phyloP scores from a whole-genome alignment of 2,113 vertebrate species.

The Martes martes region DNA sequence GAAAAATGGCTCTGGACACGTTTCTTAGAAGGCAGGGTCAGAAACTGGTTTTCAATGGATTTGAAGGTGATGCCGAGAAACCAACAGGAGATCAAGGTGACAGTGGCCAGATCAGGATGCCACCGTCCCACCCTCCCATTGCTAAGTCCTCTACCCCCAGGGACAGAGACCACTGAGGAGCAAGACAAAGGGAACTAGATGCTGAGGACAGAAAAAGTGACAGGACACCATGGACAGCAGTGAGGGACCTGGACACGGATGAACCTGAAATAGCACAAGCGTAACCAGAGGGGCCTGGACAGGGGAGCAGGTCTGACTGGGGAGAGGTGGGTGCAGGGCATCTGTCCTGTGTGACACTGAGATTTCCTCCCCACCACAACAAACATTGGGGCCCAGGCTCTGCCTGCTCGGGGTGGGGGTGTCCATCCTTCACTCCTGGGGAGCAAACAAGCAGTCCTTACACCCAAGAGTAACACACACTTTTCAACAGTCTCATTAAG shows the following conservation, averaged over 20 bases:
- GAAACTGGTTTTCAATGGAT: background rate
- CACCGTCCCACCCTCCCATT: background rate
- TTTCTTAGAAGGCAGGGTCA: background rate
- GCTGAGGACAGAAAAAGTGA: background rate
- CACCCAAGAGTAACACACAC: background rate
- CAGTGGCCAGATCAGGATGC: background rate
- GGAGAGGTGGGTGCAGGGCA: background rate
- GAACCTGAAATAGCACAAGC: background rate
- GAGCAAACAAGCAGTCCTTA: background rate
- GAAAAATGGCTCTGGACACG: background rate
- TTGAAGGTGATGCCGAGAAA: background rate
- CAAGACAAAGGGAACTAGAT: background rate
- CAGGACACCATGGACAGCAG: background rate
- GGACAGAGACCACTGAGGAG: background rate
- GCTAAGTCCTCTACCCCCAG: background rate
- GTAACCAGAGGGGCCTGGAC: background rate
- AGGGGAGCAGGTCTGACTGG: background rate
- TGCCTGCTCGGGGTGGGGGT: rapidly evolving
- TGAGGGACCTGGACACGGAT: background rate
- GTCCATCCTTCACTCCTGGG: background rate
- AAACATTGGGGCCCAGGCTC: background rate
- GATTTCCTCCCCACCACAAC: too few species aligned
- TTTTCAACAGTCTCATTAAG: background rate
- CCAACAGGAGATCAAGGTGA: background rate
- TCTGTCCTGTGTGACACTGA: background rate